These are phyloP conservation scores for Montifringilla adamsi DNA, from an alignment of 2,113 vertebrate species.

Conservation along the genomic window DNA sequence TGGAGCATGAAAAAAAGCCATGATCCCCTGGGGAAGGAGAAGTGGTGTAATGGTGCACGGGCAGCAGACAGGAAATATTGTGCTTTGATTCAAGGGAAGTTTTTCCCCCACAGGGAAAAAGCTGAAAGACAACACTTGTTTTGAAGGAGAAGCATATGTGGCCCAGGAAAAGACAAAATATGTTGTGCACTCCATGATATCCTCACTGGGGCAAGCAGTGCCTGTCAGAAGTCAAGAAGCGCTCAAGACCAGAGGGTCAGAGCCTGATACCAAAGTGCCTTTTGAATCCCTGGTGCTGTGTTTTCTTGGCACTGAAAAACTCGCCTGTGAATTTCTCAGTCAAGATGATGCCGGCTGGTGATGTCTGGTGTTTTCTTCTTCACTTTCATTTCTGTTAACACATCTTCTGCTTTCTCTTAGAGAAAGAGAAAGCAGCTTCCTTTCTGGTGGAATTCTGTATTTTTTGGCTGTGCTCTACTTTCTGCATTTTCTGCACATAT, in stretches of 20 bases:
- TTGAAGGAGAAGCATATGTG: not conserved
- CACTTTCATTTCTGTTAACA: constrained; percentile 20
- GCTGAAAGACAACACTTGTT: not conserved
- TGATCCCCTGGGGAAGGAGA: not conserved
- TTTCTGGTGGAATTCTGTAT: constrained; percentile 3
- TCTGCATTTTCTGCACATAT: not conserved
- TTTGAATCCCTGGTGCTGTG: not conserved
- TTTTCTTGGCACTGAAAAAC: constrained; percentile 16
- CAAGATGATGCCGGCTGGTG: constrained; percentile 2
- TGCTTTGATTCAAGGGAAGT: not conserved
- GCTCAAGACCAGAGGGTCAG: not conserved
- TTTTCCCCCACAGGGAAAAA: not conserved
- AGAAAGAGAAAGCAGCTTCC: not conserved
- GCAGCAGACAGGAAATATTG: not conserved
- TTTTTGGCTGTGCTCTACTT: constrained; percentile 34
- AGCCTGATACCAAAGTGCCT: not conserved
- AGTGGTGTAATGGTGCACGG: not conserved
- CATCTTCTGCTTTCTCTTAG: constrained; percentile 14
- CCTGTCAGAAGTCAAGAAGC: not conserved
- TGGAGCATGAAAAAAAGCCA: not conserved
- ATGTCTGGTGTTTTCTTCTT: constrained; percentile 37
- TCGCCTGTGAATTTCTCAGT: not conserved
- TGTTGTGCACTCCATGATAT: not conserved
- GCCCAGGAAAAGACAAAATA: not conserved
- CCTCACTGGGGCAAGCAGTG: not conserved